Evolutionary conservation across 2,113 vertebrate genomes (phyloP), one percentile per base, ranked within the genome.

Genomic region (Hypocryptadius cinnamomeus): DNA sequence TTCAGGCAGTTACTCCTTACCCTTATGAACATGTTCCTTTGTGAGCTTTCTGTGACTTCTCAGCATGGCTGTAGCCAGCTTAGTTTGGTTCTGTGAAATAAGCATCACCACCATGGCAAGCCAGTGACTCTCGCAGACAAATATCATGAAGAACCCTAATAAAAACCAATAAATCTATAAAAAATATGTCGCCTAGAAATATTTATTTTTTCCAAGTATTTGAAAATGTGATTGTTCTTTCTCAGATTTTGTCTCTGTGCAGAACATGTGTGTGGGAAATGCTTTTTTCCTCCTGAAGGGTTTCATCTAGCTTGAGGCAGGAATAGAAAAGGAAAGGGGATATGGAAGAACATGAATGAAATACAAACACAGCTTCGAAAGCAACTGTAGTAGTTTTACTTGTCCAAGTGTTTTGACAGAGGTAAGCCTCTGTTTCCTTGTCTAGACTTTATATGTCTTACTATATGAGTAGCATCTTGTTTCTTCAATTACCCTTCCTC

Each of bases 61-160:
- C n/a, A 40, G 56, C 2, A 1, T 72, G 53, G 9, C 44, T 90
- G 11, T 74, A 81, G 48, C n/a, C 45, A 79, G 12, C 31, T 84
- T 87, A 53, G 65, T 94, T 93, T 94, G n/a, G 8, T 89, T 90
- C 61, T 84, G 45, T 92, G 77, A 90, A 93, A 61, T 81, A 76
- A 76, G 6, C 31, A 33, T 72, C 73, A 71, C 60, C 40, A 80
- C 48, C 50, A 6, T 65, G 78, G 91, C 86, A 93, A 79, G 13
- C 25, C 14, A 45, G n/a, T 48, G 83, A 50, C 24, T 70, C 33
- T 40, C 48, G 53, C 77, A 81, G 72, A 92, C 72, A 78, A 90
- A 76, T 60, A 60, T 44, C 24, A 79, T 56, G 25, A 84, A 90
- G 40, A 93, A 37, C 13, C 8, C 40, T 74, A 72, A 81, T 79